Conservation (phyloP, 37 sponge, comb jelly and placozoan genomes). For the Mnemiopsis leidyi region DNA sequence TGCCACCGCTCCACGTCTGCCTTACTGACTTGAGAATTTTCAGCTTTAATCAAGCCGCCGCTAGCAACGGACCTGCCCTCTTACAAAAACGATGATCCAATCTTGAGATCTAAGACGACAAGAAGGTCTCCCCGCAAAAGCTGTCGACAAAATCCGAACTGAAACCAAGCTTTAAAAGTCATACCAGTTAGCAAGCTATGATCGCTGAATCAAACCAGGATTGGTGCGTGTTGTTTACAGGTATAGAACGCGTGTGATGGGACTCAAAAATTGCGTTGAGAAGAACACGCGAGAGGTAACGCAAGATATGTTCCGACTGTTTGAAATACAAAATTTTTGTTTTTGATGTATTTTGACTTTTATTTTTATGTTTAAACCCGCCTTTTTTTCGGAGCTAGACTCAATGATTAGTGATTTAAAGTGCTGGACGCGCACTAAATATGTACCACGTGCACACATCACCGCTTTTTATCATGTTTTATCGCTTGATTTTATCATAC, state of each 20-base stretch:
- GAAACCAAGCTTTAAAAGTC: no score
- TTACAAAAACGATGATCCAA: not conserved
- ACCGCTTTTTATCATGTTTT: not conserved
- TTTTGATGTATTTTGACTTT: not conserved
- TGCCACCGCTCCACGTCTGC: not conserved
- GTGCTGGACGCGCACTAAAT: not conserved
- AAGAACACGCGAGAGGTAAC: not conserved
- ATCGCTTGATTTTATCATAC: not conserved
- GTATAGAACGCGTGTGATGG: not conserved
- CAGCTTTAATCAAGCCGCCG: not conserved
- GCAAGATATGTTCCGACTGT: not conserved
- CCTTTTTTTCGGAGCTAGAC: not conserved
- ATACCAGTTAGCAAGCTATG: no score
- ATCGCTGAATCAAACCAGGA: no score
- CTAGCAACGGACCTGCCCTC: not conserved
- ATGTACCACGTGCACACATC: not conserved
- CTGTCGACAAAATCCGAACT: not conserved
- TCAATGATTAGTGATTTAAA: not conserved
- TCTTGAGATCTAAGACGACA: not conserved
- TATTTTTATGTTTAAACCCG: not conserved
- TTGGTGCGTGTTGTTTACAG: not conserved
- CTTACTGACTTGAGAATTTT: not conserved
- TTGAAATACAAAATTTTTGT: not conserved
- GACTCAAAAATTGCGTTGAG: not conserved
- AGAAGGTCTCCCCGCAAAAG: not conserved